Conservation (phyloP, 2,797 vertebrate genomes). For the Hybognathus amarus region DNA sequence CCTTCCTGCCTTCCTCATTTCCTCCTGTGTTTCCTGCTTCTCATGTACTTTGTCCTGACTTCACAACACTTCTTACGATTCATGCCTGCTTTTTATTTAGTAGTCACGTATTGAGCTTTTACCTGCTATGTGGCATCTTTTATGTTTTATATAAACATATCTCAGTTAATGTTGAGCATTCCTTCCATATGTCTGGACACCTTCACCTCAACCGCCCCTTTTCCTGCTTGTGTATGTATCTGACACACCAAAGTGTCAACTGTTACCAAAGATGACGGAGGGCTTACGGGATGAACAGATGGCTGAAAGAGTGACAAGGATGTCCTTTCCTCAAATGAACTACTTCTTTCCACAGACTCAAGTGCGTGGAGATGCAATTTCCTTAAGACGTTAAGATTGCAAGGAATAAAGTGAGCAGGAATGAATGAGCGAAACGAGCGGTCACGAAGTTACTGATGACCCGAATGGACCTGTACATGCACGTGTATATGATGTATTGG, state of each 20-base stretch:
- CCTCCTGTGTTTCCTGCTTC: conserved; percentile 31
- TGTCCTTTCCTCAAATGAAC: conserved; percentile 28
- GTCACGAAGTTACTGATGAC: conserved; percentile 63
- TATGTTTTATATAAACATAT: conserved; percentile 51
- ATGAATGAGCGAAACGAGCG: not conserved
- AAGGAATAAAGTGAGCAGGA: conserved; percentile 14
- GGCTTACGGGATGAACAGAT: conserved; percentile 66
- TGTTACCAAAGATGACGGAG: conserved; percentile 84
- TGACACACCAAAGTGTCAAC: conserved; percentile 83
- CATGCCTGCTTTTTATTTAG: conserved; percentile 1
- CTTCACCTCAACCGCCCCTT: conserved; percentile 43
- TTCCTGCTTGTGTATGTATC: conserved; percentile 58
- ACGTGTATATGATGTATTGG: conserved; percentile 74
- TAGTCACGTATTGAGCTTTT: conserved; percentile 7
- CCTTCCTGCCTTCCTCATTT: conserved; percentile 54
- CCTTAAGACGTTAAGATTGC: conserved; percentile 19
- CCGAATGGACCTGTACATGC: conserved; percentile 77
- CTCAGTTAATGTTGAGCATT: conserved; percentile 19
- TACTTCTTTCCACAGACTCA: conserved; percentile 52
- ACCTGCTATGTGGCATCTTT: conserved; percentile 30
- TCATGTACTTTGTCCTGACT: conserved; percentile 7
- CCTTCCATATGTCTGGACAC: conserved; percentile 24
- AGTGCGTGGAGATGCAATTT: conserved; percentile 41
- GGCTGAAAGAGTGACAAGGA: conserved; percentile 33
- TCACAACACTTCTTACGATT: not conserved